Evolutionary conservation across 92 coral and sea anemone genomes (phyloP).

Genomic region (Palythoa heliodiscus): DNA sequence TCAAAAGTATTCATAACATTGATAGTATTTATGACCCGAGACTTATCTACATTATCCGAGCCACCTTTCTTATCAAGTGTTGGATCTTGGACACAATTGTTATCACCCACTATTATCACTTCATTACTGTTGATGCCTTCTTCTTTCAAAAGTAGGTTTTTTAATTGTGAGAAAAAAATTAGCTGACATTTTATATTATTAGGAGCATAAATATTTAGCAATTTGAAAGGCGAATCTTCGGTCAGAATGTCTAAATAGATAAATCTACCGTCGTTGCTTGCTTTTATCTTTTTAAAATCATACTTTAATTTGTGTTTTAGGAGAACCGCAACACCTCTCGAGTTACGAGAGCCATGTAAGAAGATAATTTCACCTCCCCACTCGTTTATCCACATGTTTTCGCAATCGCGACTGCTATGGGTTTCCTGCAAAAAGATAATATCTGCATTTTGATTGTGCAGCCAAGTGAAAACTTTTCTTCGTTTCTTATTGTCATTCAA

Average conservation of each 20-base stretch:
- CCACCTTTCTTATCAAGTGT: conserved; percentile 22
- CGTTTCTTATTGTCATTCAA: conserved; percentile 18
- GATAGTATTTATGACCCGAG: conserved; percentile 5
- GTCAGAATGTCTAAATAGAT: background rate
- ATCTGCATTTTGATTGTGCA: conserved; percentile 34
- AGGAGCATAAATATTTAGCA: conserved; percentile 17
- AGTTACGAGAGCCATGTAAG: background rate
- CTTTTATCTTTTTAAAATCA: too few relatives aligned
- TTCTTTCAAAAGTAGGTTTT: background rate
- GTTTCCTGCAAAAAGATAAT: conserved; percentile 7
- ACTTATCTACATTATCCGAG: conserved; percentile 6
- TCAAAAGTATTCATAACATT: conserved; percentile 17
- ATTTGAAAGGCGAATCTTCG: conserved; percentile 20
- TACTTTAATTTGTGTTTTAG: too few relatives aligned
- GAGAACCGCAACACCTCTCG: too few relatives aligned
- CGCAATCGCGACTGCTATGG: conserved; percentile 10
- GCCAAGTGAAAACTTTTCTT: conserved; percentile 20
- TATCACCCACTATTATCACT: conserved; percentile 6
- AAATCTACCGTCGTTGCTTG: too few relatives aligned
- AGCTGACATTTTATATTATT: conserved; percentile 4
- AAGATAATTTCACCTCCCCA: conserved; percentile 6
- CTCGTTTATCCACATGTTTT: conserved; percentile 8
- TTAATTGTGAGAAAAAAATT: background rate
- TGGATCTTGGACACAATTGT: conserved; percentile 1
- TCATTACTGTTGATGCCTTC: conserved; percentile 1